Percentiles rank a stretch among this genome's conserved stretches.
Conservation (phyloP, 2,888 invertebrate species). For the Synanthedon myopaeformis region DNA sequence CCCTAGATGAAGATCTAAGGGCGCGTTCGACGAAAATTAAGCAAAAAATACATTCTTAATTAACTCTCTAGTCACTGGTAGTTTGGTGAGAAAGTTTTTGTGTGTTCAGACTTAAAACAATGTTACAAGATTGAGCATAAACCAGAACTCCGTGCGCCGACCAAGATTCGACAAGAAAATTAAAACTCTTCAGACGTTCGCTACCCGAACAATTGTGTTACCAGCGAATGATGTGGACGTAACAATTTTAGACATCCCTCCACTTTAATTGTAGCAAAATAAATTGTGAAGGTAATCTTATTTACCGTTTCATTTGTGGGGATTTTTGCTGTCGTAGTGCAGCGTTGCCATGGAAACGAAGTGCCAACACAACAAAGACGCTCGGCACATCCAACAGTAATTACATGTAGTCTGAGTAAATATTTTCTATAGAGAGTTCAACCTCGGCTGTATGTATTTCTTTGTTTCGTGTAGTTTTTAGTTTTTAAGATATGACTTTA, state of each 20-base stretch:
- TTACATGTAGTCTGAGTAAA: too few species aligned
- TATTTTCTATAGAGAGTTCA: too few species aligned
- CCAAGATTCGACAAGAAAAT: constrained; percentile 8
- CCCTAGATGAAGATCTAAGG: too few species aligned
- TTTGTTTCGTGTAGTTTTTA: too few species aligned
- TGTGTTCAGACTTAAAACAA: neutral
- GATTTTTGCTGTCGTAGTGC: constrained; percentile 20
- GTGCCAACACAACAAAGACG: constrained; percentile 16
- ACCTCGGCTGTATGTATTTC: too few species aligned
- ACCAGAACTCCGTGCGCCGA: constrained; percentile 6
- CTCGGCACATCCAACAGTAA: too few species aligned
- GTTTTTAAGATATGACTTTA: too few species aligned
- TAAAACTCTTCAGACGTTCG: constrained; percentile 23
- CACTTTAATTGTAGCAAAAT: constrained; percentile 9
- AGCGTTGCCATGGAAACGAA: constrained; percentile 29
- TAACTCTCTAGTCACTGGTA: too few species aligned
- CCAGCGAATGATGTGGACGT: constrained; percentile 29
- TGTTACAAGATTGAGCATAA: too few species aligned
- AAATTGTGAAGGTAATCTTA: constrained; percentile 29
- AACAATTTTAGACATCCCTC: constrained; percentile 6
- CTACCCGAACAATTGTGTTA: constrained; percentile 42
- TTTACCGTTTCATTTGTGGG: constrained; percentile 28
- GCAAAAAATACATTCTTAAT: too few species aligned
- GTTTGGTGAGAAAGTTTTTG: neutral
- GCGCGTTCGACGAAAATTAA: too few species aligned